These are phyloP conservation scores for Euleptes europaea DNA, from an alignment of 2,113 vertebrate genomes.

Conservation along the genomic window DNA sequence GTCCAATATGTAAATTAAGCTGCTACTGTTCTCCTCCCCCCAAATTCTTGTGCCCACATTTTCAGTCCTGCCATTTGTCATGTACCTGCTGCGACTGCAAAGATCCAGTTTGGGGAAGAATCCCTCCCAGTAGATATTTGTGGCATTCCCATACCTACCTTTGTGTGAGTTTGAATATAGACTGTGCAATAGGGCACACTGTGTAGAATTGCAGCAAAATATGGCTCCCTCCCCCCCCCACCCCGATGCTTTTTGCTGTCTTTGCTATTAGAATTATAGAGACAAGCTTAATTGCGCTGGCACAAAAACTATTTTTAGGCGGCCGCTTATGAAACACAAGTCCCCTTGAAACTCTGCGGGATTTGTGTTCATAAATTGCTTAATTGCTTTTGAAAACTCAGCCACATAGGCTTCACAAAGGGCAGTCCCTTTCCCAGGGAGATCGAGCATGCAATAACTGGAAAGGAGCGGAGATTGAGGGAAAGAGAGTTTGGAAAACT, in stretches of 20 bases:
- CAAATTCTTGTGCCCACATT: no score
- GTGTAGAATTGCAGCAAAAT: neutral
- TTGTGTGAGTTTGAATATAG: no score
- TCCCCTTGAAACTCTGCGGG: slow-evolving; percentile 10
- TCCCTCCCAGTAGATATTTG: neutral
- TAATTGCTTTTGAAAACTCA: slow-evolving; percentile 17
- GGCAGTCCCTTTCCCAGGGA: neutral
- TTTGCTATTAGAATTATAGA: neutral
- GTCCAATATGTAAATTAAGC: no score
- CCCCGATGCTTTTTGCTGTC: neutral
- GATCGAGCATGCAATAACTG: neutral
- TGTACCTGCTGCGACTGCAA: no score
- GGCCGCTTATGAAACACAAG: neutral
- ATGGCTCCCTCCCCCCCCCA: no score
- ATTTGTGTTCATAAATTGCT: slow-evolving; percentile 7
- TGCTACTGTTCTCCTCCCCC: no score
- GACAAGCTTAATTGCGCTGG: neutral
- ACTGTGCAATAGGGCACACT: neutral
- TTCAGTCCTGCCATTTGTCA: no score
- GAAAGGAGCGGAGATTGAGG: neutral
- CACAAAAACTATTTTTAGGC: neutral
- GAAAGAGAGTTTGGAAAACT: neutral
- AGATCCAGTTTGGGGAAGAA: no score
- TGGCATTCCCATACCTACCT: neutral
- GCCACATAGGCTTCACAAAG: neutral